Evolutionary conservation across 2,113 vertebrate species (phyloP), one percentile per base, ranked within the genome.

Genomic region (Mobula hypostoma): DNA sequence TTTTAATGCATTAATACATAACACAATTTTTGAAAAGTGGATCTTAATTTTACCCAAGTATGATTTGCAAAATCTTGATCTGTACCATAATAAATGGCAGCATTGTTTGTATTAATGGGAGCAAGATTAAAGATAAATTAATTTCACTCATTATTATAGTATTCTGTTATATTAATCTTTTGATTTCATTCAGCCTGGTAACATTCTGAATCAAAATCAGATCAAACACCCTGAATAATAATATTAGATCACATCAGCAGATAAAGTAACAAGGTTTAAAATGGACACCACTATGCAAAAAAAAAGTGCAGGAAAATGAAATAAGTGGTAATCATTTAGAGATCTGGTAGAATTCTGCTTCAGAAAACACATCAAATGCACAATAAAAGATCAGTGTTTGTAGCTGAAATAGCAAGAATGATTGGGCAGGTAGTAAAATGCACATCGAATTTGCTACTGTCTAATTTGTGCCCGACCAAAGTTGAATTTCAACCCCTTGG

Each of bases 271-370:
- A 70, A 21, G 70, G 48, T 40, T 76, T 93, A 93, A 93, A 72
- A 70, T 91, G 36, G 27, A 93, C 40, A 27, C 40, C 91, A 40
- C 91, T 93, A 74, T 93, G 91, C 91, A 56, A 93, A 70, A 74
- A 74, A 74, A 74, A 74, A 48, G 29, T 74, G 24, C 36, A 74
- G 70, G 68, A 93, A 90, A 14, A 66, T 17, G 66, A 14, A 29
- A 66, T 32, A 12, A 29, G 32, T 32, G n/a, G 61, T 66, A 32
- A 66, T 66, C 29, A 66, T 17, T 90, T 32, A 14, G 29, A 68
- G 21, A 90, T 90, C 56, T 90, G n/a, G 5, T 90, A 15, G 66
- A 90, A 66, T 90, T 32, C 29, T 66, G 32, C 61, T 88, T 63
- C 58, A 66, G 29, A 12, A n/a, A 87, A 32, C 12, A 88, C 85